Percentiles rank a stretch among this genome's conserved stretches.
Conservation (phyloP, 2,113 vertebrate species). For the Rhegmatorhina hoffmannsi region DNA sequence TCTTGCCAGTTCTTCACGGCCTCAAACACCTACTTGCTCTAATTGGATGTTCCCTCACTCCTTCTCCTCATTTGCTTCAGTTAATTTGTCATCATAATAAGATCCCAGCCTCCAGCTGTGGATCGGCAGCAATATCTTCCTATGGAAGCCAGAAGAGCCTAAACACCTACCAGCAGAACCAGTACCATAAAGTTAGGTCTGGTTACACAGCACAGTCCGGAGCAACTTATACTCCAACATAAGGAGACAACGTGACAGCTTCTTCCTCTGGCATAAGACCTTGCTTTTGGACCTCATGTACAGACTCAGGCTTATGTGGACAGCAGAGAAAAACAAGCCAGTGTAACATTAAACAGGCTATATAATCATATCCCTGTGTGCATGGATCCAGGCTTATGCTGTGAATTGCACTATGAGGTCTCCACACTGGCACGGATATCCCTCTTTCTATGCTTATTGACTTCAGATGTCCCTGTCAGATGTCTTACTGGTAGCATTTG, state of each 20-base stretch:
- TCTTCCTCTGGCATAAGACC: background rate
- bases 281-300: background rate
- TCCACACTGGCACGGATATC: background rate
- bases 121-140: background rate
- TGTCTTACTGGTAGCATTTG: background rate
- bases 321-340: background rate
- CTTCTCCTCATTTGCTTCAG: background rate
- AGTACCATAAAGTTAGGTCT: background rate
- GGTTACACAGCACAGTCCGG: background rate
- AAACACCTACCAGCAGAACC: background rate
- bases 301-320: background rate
- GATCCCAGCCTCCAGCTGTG: background rate
- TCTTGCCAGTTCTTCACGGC: background rate
- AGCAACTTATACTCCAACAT: rapidly evolving
- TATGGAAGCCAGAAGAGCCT: background rate
- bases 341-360: rapidly evolving
- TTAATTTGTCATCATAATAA: background rate
- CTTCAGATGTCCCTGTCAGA: background rate
- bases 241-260: background rate
- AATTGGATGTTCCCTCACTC: background rate
- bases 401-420: background rate
- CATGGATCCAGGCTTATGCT: background rate
- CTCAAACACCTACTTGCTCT: background rate
- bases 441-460: background rate
- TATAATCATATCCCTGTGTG: background rate